Base-by-base conservation (phyloP, 2,888 invertebrate species). In the Pheosia tremula region DNA sequence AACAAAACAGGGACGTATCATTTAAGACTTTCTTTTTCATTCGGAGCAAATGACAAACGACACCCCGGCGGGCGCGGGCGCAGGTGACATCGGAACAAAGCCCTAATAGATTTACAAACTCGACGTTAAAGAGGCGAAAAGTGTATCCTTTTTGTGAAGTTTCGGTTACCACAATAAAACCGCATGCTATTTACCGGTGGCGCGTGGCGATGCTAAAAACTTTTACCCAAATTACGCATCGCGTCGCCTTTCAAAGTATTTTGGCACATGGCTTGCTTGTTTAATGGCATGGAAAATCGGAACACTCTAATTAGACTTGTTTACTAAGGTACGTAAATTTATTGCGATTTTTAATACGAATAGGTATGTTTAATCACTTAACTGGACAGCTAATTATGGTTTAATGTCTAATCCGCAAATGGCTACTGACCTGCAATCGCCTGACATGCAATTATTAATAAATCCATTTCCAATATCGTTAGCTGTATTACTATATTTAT, bases 161-260 rank as follows among this genome's bases (percentile, higher is more conserved):
- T 91, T 90, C 75, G 84, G 85, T 80, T 86, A 92, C 90, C 91
- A 79, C 90, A 88, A 87, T 84, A 83, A 86, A 91, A 90, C 91
- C 90, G 82, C 91, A 88, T 77, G 71, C 77, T 73, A 78, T 80
- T 85, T 82, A 86, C 81, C 83, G 80, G 80, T 86, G 89, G 86
- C 90, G 84, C 88, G 84, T 86, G 88, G 85, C 87, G 72, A 76
- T 77, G 70, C 77, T 79, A 83, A 85, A 85, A 83, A 84, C 80
- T 86, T 86, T 87, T 83, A 86, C 84, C 56, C 81, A 75, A 86
- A 85, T 81, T 83, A 80, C 77, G 66, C 69, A 67, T 68, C 72
- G 66, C 71, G 68, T 69, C 72, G 70, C 74, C 80, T 82, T 83
- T 84, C 69, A 79, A 82, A 81, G 75, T 67, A 79, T 82, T 85